These are phyloP conservation scores for Hydrotaea diabolus DNA, from an alignment of 2,888 invertebrate genomes.

Conservation along the genomic window DNA sequence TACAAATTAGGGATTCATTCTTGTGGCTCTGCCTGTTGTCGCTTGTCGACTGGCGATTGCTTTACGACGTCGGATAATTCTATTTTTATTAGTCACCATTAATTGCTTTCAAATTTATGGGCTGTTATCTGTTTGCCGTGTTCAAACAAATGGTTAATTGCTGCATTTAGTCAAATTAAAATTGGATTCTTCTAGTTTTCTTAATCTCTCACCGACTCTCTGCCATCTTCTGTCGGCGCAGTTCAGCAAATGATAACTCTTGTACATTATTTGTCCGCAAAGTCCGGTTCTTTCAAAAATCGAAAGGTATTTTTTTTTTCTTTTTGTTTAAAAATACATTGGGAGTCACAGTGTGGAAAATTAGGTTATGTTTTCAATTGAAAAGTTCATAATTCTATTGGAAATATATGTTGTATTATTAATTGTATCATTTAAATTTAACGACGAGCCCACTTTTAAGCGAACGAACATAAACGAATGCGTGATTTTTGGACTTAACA, in stretches of 20 bases:
- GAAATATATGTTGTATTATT: neutral
- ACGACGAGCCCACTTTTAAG: neutral
- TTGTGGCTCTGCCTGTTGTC: slow-evolving; percentile 33
- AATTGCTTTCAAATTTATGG: slow-evolving; percentile 66
- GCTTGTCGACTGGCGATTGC: slow-evolving; percentile 41
- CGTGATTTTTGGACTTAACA: neutral
- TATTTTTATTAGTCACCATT: slow-evolving; percentile 61
- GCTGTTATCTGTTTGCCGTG: slow-evolving; percentile 56
- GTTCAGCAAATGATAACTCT: slow-evolving; percentile 28
- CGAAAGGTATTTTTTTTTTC: neutral
- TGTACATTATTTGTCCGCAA: slow-evolving; percentile 26
- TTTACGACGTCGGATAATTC: slow-evolving; percentile 57
- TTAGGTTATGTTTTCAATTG: slow-evolving; percentile 42
- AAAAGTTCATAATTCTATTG: no score
- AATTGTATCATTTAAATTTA: neutral
- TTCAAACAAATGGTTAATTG: slow-evolving; percentile 62
- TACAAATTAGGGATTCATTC: slow-evolving; percentile 57
- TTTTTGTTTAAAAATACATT: neutral
- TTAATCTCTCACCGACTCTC: neutral
- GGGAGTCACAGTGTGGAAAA: slow-evolving; percentile 24
- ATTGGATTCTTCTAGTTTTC: neutral
- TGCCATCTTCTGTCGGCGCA: neutral
- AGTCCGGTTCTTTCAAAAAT: slow-evolving; percentile 5
- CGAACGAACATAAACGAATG: neutral
- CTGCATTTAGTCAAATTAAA: slow-evolving; percentile 15